Evolutionary conservation across 2,888 invertebrate genomes (phyloP), one percentile per base, ranked within the genome.

Genomic region (Balanococcus diminutus): DNA sequence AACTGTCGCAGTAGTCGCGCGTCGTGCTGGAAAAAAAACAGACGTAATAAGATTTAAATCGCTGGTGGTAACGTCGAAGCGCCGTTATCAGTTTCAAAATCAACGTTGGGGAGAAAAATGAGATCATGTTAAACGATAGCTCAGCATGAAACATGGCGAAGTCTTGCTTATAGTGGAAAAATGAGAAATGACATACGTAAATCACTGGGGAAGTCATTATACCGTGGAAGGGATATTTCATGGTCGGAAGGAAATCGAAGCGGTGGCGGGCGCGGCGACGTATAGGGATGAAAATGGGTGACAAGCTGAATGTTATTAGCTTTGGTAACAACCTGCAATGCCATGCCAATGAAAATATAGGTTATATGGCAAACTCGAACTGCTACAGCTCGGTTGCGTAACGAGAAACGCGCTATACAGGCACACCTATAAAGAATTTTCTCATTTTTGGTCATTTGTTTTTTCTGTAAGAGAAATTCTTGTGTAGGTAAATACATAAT

Each of bases 141-240:
- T 84, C 84, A 72, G 84, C 84, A 72, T 84, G 84, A 67, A 84
- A 84, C 84, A 84, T 84, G 61, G 39, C 84, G 19, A 84, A 84
- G 84, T 32, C 28, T 84, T 32, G 72, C 67, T 67, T 72, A 72
- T 72, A 39, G 84, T 56, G 84, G 84, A 84, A 84, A 84, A 84
- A 84, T 84, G 84, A 84, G 84, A 84, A 84, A 84, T 84, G 84
- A 84, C 84, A 72, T 67, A 84, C 84, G 84, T 84, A 84, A 84
- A 84, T 84, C 84, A 84, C 72, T 72, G 42, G 84, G 84, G 84
- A 84, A 84, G 84, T 72, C 72, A 84, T 84, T 84, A 84, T 84
- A 72, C 75, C 32, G 75, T 75, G 32, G 75, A 75, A 75, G 75
- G 75, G 75, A 75, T 75, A 32, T 36, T 75, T 75, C 75, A 75